A percentile compares a stretch with the other conserved stretches of the same genome.
Evolutionary conservation across 1,140 invertebrate species (phyloP).

Genomic region (Drosophila novamexicana): DNA sequence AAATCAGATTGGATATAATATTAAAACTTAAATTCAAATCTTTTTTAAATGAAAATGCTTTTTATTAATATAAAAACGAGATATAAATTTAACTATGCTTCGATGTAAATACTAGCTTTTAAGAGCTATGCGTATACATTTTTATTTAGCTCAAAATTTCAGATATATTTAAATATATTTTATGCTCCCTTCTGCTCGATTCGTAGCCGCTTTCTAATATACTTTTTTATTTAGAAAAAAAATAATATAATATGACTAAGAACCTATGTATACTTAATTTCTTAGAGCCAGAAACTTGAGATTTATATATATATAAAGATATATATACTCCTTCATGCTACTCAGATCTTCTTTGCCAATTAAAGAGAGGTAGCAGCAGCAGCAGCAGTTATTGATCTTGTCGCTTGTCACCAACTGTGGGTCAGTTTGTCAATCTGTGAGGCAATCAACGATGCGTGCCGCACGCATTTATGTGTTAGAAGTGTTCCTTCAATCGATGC

Average conservation of each 20-base stretch:
- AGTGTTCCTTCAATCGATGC: conserved; percentile 45
- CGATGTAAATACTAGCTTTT: no score
- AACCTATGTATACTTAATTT: neutral
- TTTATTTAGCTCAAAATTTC: no score
- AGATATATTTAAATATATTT: no score
- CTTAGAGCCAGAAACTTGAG: neutral
- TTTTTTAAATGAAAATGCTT: no score
- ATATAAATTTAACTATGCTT: no score
- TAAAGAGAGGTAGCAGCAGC: conserved; percentile 35
- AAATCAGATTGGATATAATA: no score
- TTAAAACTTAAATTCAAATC: no score
- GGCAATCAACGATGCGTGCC: conserved; percentile 52
- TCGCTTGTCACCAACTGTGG: conserved; percentile 54
- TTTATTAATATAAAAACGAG: no score
- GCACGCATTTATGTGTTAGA: conserved; percentile 62
- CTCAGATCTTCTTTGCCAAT: conserved; percentile 33
- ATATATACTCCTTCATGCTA: neutral
- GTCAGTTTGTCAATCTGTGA: conserved; percentile 69
- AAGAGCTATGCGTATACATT: no score
- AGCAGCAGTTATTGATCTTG: conserved; percentile 67
- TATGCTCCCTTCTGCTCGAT: no score
- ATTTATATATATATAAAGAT: neutral
- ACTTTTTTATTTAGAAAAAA: no score
- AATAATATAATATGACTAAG: neutral
- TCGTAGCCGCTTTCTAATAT: no score